Base-by-base conservation (phyloP, 1,140 invertebrate species). In the Dreissena rostriformis region DNA sequence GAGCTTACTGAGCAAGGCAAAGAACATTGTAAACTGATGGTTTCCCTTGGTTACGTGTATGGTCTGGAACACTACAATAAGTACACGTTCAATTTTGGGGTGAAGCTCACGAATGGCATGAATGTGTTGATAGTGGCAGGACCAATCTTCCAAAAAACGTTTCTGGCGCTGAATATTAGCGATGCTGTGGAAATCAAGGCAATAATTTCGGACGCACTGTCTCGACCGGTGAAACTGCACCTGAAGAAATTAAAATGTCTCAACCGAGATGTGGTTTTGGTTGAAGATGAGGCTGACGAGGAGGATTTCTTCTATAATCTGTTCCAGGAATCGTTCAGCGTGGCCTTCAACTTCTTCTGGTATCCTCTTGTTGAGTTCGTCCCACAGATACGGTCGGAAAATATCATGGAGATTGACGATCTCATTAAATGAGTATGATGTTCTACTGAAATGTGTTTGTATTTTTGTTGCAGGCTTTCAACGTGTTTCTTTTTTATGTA, bases 341-440 rank as follows among this genome's bases (percentile, higher is more conserved):
- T 91, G 6, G 87, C 88, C 6, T 88, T 92, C 68, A 90, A 92
- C 75, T 92, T 92, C 72, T 86, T 90, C 63, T 90, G 88, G 83
- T 91, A 90, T 70, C 91, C 91, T 24, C 63, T 92, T 10, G 83
- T 89, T 51, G 86, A 88, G 65, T 90, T 87, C 73, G 71, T 75
- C 5, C 85, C 85, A 6, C 77, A 82, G 57, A 57, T 17, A 61
- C 39, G 39, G 39, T 39, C 39, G 39, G 39, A 8, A 39, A 39
- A 39, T 39, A 39, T 39, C 39, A 39, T 39, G 39, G 39, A 39
- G 39, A 39, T 39, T 39, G 39, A 39, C 39, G 39, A 39, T 39
- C 39, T 39, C 8, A 39, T 39, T 39, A 39, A 39, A 8, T 39
- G 39, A 39, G 39, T 2, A 2, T 39, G 8, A 8, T 2, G 39